These are phyloP conservation scores for Dione juno DNA, from an alignment of 2,888 invertebrate genomes.

Conservation along the genomic window DNA sequence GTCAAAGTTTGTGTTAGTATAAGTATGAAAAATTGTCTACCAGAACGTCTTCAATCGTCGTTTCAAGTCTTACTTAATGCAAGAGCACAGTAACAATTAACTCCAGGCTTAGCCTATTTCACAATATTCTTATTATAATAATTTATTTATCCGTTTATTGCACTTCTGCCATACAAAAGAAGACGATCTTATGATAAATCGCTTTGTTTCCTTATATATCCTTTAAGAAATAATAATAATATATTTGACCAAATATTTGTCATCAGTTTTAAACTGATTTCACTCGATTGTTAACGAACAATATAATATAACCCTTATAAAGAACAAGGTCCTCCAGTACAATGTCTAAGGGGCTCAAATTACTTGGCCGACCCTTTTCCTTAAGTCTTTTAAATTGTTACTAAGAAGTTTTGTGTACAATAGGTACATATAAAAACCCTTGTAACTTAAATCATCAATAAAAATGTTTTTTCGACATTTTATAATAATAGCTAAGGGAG, in stretches of 20 bases:
- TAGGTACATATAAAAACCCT: constrained; percentile 1
- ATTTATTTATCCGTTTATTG: background rate
- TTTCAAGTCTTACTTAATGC: no score
- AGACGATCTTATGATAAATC: background rate
- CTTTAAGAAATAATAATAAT: background rate
- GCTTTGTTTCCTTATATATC: background rate
- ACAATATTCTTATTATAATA: no score
- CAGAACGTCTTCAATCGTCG: no score
- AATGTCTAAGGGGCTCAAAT: background rate
- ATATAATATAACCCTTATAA: background rate
- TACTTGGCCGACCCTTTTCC: constrained; percentile 12
- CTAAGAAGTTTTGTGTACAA: constrained; percentile 7
- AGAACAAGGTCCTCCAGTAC: background rate
- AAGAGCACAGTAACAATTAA: no score
- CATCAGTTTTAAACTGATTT: no score
- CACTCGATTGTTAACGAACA: no score
- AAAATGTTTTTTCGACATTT: background rate
- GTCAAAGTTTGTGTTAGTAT: no score
- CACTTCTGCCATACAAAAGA: background rate
- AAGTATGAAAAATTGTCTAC: no score
- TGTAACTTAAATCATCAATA: background rate
- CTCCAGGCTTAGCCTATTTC: background rate
- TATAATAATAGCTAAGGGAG: background rate
- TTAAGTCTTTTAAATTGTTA: constrained; percentile 18
- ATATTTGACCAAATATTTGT: background rate